Conservation (phyloP, 2,888 invertebrate genomes). For the Syritta pipiens region DNA sequence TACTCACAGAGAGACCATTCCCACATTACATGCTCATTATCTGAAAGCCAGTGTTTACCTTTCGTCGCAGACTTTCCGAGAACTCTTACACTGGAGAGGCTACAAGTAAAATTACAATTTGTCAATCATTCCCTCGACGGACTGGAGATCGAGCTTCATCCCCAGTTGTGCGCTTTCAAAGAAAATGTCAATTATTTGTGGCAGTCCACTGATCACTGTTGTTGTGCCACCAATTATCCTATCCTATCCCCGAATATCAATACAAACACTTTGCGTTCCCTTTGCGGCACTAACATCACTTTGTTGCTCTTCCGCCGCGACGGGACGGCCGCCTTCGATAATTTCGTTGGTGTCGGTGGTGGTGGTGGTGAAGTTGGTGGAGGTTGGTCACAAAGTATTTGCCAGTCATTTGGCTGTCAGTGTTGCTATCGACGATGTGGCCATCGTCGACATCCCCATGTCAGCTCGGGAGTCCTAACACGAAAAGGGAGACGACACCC, state of each 20-base stretch:
- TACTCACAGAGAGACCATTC: constrained; percentile 34
- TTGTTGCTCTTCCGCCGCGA: too few species aligned
- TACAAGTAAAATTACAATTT: constrained; percentile 52
- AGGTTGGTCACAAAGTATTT: constrained; percentile 63
- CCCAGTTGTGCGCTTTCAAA: constrained; percentile 20
- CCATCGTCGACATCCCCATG: constrained; percentile 42
- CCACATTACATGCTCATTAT: constrained; percentile 51
- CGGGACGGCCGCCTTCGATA: too few species aligned
- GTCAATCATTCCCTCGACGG: constrained; percentile 54
- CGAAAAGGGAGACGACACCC: constrained; percentile 12
- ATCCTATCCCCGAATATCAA: constrained; percentile 66
- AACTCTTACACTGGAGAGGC: constrained; percentile 27
- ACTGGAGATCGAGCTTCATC: neutral
- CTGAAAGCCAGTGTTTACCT: constrained; percentile 38
- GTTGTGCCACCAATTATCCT: constrained; percentile 68
- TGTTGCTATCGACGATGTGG: constrained; percentile 50
- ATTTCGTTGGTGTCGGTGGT: neutral
- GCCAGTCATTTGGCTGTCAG: constrained; percentile 65
- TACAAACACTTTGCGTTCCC: constrained; percentile 50
- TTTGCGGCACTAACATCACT: too few species aligned
- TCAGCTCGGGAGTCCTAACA: constrained; percentile 30
- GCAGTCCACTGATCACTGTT: constrained; percentile 61
- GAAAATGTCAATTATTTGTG: constrained; percentile 67
- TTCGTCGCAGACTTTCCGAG: neutral
- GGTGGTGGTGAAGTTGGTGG: constrained; percentile 26